These are phyloP conservation scores for Rousettus madagascariensis DNA, from an alignment of 2,797 vertebrate genomes.

Conservation along the genomic window DNA sequence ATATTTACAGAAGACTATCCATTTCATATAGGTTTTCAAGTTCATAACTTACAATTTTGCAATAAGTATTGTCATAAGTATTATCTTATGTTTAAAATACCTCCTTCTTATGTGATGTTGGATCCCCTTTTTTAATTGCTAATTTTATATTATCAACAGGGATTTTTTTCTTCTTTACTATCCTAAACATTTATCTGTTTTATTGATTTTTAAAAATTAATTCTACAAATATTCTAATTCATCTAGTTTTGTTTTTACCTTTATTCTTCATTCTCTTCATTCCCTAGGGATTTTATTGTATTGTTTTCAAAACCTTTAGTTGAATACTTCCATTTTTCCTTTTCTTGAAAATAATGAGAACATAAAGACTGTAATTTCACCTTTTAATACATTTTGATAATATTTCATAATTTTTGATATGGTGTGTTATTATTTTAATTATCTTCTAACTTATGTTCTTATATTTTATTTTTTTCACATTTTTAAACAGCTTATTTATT, in stretches of 20 bases:
- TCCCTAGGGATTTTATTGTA: not conserved
- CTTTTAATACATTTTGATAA: not conserved
- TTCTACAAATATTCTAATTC: not conserved
- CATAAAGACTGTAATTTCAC: not conserved
- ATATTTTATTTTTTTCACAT: not conserved
- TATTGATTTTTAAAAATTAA: not conserved
- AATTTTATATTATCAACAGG: conserved; percentile 1
- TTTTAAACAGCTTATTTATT: conserved; percentile 80
- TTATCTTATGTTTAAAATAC: conserved; percentile 9
- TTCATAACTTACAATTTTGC: conserved; percentile 20
- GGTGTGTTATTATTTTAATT: not conserved
- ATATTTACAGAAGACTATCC: not conserved
- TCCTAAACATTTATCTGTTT: not conserved
- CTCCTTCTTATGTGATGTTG: not conserved
- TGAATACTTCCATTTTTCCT: conserved; percentile 49
- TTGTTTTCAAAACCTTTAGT: not conserved
- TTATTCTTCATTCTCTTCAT: conserved; percentile 20
- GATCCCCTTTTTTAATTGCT: not conserved
- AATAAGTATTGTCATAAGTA: not conserved
- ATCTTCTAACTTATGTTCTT: not conserved
- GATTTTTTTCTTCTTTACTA: not conserved
- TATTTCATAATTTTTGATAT: not conserved
- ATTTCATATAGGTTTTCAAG: conserved; percentile 20
- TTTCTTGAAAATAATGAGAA: conserved; percentile 39
- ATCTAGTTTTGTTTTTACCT: not conserved